Conservation (phyloP, 2,888 invertebrate genomes). For the Apomyelois bistriatella region DNA sequence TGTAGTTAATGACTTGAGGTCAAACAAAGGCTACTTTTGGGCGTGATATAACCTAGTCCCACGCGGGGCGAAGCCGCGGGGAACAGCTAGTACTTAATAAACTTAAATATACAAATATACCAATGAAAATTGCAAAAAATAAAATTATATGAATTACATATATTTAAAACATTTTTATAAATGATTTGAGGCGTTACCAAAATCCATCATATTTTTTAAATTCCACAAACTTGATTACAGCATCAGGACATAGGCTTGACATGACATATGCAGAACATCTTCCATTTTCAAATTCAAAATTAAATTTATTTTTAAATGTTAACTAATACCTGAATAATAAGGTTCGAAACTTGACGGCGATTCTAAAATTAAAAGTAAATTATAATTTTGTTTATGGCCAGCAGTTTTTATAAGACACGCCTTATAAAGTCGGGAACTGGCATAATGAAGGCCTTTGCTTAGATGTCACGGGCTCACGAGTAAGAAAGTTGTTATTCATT, state of each 20-base stretch:
- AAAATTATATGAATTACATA: background rate
- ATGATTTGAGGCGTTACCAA: constrained; percentile 7
- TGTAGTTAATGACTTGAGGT: too few relatives aligned
- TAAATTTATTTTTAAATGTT: background rate
- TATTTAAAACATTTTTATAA: background rate
- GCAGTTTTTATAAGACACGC: constrained; percentile 44
- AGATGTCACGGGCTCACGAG: constrained; percentile 55
- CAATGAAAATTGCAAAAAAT: too few relatives aligned
- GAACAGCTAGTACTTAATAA: too few relatives aligned
- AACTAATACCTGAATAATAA: constrained; percentile 11
- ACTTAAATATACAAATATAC: too few relatives aligned
- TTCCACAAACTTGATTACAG: constrained; percentile 8
- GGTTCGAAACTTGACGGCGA: constrained; percentile 19
- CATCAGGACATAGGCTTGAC: constrained; percentile 42
- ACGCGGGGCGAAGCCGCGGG: too few relatives aligned
- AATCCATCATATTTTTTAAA: constrained; percentile 12
- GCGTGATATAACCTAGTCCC: too few relatives aligned
- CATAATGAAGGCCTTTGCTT: constrained; percentile 55
- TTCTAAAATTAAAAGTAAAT: background rate
- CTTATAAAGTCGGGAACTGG: constrained; percentile 38
- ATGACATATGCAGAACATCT: constrained; percentile 46
- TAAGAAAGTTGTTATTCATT: constrained; percentile 52
- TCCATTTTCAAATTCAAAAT: constrained; percentile 23
- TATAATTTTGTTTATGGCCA: constrained; percentile 28
- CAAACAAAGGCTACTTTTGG: too few relatives aligned